Conservation (phyloP, 2,113 vertebrate genomes). For the Symphodus melops region DNA sequence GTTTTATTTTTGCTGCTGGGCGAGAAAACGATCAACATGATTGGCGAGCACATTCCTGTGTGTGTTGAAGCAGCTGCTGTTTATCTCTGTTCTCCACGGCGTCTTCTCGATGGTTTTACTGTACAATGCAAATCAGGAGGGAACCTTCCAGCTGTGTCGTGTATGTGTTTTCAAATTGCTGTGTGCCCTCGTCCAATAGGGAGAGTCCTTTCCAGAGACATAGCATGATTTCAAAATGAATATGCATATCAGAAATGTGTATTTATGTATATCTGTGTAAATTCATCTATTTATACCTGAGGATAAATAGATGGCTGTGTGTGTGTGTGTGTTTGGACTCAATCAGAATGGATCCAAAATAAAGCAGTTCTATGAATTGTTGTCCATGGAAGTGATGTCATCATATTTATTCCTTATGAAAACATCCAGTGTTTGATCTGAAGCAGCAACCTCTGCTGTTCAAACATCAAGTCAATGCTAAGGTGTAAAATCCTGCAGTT, state of each 20-base stretch:
- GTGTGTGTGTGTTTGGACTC: constrained; percentile 78
- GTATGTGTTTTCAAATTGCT: constrained; percentile 79
- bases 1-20: constrained; percentile 82
- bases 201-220: constrained; percentile 79
- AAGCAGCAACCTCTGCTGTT: no score
- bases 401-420: neutral
- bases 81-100: constrained; percentile 71
- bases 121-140: constrained; percentile 77
- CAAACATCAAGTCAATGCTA: no score
- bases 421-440: neutral
- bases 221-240: constrained; percentile 82
- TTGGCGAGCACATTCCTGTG: constrained; percentile 74
- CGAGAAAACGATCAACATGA: constrained; percentile 70
- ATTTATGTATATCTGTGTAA: constrained; percentile 85
- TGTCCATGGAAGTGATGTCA: constrained; percentile 51
- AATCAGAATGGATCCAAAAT: constrained; percentile 80
- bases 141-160: constrained; percentile 78
- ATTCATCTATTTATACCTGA: constrained; percentile 82
- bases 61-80: constrained; percentile 74
- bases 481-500: no score
- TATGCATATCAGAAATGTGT: constrained; percentile 84
- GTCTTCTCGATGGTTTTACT: constrained; percentile 75
- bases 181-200: constrained; percentile 77
- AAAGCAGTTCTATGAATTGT: constrained; percentile 82
- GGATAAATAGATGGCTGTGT: constrained; percentile 81